Evolutionary conservation across 2,888 invertebrate species (phyloP).

Genomic region (Esperia sulphurella): DNA sequence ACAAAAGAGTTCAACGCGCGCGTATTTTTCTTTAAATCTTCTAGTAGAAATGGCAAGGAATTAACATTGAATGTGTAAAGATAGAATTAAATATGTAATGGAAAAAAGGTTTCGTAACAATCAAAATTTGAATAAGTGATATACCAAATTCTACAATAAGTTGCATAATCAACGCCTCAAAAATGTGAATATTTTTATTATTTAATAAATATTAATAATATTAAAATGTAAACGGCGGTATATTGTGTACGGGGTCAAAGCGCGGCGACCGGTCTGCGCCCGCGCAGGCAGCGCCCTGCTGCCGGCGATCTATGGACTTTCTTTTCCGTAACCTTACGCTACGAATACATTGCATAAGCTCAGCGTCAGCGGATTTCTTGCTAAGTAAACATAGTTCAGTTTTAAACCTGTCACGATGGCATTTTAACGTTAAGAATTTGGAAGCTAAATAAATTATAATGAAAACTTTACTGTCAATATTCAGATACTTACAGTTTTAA

Average conservation of each 20-base stretch:
- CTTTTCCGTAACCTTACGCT: conserved; percentile 62
- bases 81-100: not conserved
- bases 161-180: not conserved
- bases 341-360: conserved; percentile 15
- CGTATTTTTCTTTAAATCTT: no score
- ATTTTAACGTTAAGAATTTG: not conserved
- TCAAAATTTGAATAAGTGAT: no score
- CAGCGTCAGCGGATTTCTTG: conserved; percentile 21
- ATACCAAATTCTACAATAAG: not conserved
- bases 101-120: no score
- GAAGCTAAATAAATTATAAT: no score
- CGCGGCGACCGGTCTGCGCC: conserved; percentile 49
- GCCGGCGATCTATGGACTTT: conserved; percentile 50
- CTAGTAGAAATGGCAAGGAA: not conserved
- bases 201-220: conserved; percentile 20
- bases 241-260: conserved; percentile 51
- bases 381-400: no score
- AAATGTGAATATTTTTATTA: conserved; percentile 12
- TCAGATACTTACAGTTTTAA: no score
- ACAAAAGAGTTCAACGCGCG: conserved; percentile 2
- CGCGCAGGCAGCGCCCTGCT: conserved; percentile 10
- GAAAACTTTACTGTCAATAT: no score
- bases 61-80: not conserved
- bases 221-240: conserved; percentile 4
- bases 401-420: not conserved